Evolutionary conservation across 2,113 vertebrate genomes (phyloP), one percentile per base, ranked within the genome.

Genomic region (Bambusicola thoracicus): DNA sequence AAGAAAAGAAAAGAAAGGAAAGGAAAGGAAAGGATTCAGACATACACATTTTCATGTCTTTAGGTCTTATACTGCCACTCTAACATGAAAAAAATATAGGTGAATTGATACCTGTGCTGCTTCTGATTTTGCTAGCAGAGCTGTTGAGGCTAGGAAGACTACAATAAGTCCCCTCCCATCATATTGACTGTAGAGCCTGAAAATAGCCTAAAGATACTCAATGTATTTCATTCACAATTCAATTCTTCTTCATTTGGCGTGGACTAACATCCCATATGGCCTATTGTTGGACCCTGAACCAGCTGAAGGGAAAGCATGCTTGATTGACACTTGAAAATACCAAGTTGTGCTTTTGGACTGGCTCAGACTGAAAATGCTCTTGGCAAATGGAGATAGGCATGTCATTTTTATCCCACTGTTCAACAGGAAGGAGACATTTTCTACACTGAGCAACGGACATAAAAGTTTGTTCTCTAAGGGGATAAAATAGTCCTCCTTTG

Each of bases 321-420:
- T 96, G 96, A 96, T 43, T 96, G 96, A 89, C 92, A 88, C 73
- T 81, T 78, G 48, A 94, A 96, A 96, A 96, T 94, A 96, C 85
- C 93, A 93, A 94, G 95, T 90, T 88, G 76, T 84, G 92, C 80
- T 86, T 94, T 88, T 87, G 93, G 83, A 92, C 76, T 96, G 96
- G 95, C 96, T 95, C 85, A 75, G 82, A 61, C 90, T 95, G 93
- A 51, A 93, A 92, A 95, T 43, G 90, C 95, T 95, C 40, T 93
- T 96, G 96, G 94, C 94, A 93, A 87, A 85, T 82, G 78, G 84
- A 85, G 80, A 77, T 21, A 87, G 84, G 66, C 78, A 6, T 85
- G 91, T 87, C 74, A 38, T 82, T 94, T 91, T 87, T 89, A 77
- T 80, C 89, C 78, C 70, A 40, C 46, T 87, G 53, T 61, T 93